A percentile compares a stretch with the other conserved stretches of the same genome.
Conservation (phyloP, 1,140 invertebrate genomes). For the Onthophagus taurus region DNA sequence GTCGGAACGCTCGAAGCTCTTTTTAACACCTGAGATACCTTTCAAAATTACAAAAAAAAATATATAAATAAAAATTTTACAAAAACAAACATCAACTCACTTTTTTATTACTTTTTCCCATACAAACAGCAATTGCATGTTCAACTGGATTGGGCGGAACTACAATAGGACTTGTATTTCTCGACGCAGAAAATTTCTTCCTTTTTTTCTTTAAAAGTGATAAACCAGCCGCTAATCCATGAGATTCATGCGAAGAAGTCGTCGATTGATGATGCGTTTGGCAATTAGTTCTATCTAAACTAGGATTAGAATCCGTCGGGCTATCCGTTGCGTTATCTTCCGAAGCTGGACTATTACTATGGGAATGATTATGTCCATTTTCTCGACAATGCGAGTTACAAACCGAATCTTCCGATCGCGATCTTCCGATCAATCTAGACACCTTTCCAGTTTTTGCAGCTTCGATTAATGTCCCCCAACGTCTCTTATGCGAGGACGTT, state of each 20-base stretch:
- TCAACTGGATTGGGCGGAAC: constrained; percentile 34
- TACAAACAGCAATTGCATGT: constrained; percentile 24
- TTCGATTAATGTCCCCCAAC: constrained; percentile 74
- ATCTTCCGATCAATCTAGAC: constrained; percentile 62
- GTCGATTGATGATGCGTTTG: constrained; percentile 14
- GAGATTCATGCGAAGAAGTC: constrained; percentile 19
- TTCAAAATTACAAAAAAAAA: background rate
- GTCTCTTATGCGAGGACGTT: constrained; percentile 55
- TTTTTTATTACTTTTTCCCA: constrained; percentile 28
- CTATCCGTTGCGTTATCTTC: constrained; percentile 37
- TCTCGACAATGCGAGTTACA: constrained; percentile 54
- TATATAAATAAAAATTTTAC: background rate
- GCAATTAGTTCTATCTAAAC: constrained; percentile 33
- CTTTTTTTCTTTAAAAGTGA: constrained; percentile 64
- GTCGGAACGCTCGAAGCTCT: constrained; percentile 53
- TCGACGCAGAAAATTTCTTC: constrained; percentile 68
- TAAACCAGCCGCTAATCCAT: constrained; percentile 43
- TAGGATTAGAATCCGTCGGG: constrained; percentile 41
- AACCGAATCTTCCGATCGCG: constrained; percentile 73
- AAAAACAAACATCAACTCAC: constrained; percentile 20
- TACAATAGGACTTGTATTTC: constrained; percentile 52
- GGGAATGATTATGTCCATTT: constrained; percentile 36
- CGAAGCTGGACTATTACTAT: constrained; percentile 36
- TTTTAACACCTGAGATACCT: constrained; percentile 40
- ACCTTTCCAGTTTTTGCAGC: constrained; percentile 71